phyloP scores from a whole-genome alignment of 2,797 vertebrate species.

The Brotula barbata region DNA sequence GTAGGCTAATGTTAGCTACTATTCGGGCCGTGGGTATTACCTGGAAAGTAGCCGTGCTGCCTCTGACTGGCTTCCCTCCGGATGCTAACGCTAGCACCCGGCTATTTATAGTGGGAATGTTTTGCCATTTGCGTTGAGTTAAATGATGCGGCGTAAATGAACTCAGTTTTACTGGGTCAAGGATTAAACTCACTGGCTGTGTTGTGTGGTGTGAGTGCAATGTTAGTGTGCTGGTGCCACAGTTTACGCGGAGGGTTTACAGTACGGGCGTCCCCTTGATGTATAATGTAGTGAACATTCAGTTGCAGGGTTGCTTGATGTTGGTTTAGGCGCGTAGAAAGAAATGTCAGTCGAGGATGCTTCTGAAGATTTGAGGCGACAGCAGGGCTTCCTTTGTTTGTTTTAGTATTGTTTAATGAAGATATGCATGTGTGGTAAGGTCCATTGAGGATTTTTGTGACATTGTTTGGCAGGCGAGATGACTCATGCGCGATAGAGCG shows the following conservation, averaged over 20 bases:
- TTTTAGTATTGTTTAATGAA: fast-evolving
- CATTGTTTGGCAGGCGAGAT: constrained; percentile 47
- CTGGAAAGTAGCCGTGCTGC: constrained; percentile 56
- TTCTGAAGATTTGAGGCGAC: background rate
- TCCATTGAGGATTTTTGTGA: background rate
- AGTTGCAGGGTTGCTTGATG: constrained; percentile 21
- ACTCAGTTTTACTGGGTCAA: background rate
- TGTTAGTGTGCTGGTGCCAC: background rate
- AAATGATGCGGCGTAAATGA: background rate
- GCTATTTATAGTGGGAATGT: constrained; percentile 64
- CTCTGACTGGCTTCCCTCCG: constrained; percentile 35
- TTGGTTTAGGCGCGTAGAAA: constrained; percentile 72
- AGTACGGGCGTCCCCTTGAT: background rate
- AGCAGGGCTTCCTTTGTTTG: background rate
- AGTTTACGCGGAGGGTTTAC: background rate
- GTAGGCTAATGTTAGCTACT: constrained; percentile 66
- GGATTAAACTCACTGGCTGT: too few relatives aligned
- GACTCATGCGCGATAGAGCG: constrained; percentile 68
- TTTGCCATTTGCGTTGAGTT: constrained; percentile 27
- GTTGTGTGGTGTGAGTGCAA: fast-evolving
- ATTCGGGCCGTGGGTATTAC: constrained; percentile 63
- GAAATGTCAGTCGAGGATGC: constrained; percentile 16
- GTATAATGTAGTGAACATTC: constrained; percentile 33
- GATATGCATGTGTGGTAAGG: fast-evolving
- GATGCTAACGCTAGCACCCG: constrained; percentile 43